Evolutionary conservation across 37 sponge, comb jelly and placozoan genomes (phyloP).

Genomic region (Halichondria panicea): DNA sequence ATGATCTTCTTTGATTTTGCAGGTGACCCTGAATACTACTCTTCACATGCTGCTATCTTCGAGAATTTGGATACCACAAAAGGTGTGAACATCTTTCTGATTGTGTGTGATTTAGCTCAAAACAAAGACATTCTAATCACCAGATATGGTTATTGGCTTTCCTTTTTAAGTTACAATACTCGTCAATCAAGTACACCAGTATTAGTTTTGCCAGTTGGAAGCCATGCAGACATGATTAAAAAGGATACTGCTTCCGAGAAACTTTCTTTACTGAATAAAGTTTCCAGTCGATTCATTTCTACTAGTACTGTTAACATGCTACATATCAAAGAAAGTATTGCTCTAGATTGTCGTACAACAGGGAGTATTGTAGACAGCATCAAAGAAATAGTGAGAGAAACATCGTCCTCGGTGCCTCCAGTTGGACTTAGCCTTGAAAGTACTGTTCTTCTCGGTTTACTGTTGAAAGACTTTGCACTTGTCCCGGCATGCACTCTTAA

Average conservation of each 20-base stretch:
- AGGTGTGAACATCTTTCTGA: constrained; percentile 7
- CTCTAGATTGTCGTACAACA: no score
- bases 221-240: constrained; percentile 16
- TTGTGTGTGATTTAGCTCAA: constrained; percentile 21
- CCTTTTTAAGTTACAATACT: constrained; percentile 1
- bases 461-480: background rate
- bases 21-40: constrained; percentile 46
- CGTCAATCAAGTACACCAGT: background rate
- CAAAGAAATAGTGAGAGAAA: no score
- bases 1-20: constrained; percentile 47
- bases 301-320: no score
- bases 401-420: no score
- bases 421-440: no score
- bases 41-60: constrained; percentile 23
- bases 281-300: no score
- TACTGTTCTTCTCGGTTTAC: background rate
- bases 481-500: background rate
- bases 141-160: constrained; percentile 11
- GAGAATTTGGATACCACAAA: background rate
- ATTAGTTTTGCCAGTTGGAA: constrained; percentile 19
- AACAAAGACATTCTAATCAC: constrained; percentile 6
- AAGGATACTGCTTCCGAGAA: no score
- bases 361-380: no score
- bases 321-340: no score
- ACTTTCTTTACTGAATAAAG: no score